Base-by-base conservation (phyloP, 1,140 invertebrate species). In the Drosophila ercepeae region DNA sequence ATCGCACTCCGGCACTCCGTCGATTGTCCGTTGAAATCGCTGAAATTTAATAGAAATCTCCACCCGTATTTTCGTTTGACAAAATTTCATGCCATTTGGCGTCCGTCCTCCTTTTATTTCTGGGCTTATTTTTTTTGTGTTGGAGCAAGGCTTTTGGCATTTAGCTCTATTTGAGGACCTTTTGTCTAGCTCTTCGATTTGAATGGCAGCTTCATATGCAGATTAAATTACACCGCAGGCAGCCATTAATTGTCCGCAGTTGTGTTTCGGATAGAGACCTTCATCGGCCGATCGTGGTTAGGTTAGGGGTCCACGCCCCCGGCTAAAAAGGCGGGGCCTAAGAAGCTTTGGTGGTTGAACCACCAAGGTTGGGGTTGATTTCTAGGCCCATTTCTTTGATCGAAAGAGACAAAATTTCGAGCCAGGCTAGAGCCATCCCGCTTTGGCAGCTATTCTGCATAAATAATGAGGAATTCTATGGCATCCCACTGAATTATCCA, bases 11-110 rank as follows among this genome's bases (percentile, higher is more conserved):
- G n/a, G 34, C 29, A 11, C 13, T 61, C 13, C 8, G 21, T 18
- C 49, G 42, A 54, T 82, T 73, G 69, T 58, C 45, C 45, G 41
- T 58, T 16, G 44, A 44, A 61, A 59, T 27, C 29, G 63, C 63
- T 83, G 21, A 21, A 21, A 21, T 84, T 76, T 16, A 86, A 84
- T 81, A 76, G 77, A 86, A 86, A 86, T 86, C 76, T 77, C 70
- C 69, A 77, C 81, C 81, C 81, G 81, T 88, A 81, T 86, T 86
- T 78, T 88, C 73, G 73, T 88, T 86, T 86, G 73, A 86, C 73
- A 84, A 79, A 60, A 86, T 82, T 77, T 77, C 55, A 55, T 72
- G 36, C 48, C 78, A 77, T 82, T 69, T 73, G 49, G 19, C 34
- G n/a, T 7, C n/a, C 27, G 39, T 49, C 57, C 45, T 71, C 34